Percentiles rank a stretch among this genome's conserved stretches.
phyloP scores from a whole-genome alignment of 1,140 invertebrate genomes.

The Trinorchestia longiramus region DNA sequence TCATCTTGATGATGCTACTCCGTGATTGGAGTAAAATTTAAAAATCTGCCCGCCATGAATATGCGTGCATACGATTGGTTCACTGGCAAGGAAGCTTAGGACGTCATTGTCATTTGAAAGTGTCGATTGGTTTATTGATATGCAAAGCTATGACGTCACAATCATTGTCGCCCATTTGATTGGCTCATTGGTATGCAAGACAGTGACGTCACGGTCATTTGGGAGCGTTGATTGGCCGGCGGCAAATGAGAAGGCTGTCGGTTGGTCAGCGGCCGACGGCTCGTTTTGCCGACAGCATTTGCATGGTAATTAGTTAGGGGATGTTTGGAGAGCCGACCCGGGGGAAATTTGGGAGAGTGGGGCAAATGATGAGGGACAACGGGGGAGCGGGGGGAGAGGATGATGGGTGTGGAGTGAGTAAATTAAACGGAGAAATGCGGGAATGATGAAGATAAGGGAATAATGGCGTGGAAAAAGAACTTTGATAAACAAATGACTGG shows the following conservation, averaged over 20 bases:
- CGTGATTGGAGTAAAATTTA: conserved; percentile 15
- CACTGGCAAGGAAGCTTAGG: neutral
- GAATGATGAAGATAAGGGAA: neutral
- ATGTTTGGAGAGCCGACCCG: conserved; percentile 33
- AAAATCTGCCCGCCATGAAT: conserved; percentile 30
- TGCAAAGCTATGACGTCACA: conserved; percentile 7
- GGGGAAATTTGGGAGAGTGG: conserved; percentile 11
- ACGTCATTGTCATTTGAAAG: conserved; percentile 19
- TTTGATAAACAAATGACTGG: too few species aligned
- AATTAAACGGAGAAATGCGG: neutral
- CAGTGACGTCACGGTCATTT: conserved; percentile 36
- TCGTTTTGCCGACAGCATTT: conserved; percentile 54
- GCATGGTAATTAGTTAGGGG: conserved; percentile 52
- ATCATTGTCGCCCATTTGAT: neutral
- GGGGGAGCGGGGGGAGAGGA: neutral
- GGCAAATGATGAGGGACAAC: neutral
- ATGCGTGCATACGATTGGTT: neutral
- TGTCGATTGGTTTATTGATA: conserved; percentile 36
- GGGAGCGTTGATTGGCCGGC: conserved; percentile 1
- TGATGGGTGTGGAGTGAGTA: neutral
- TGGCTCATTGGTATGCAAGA: conserved; percentile 9
- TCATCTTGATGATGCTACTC: conserved; percentile 5
- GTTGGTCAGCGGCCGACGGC: conserved; percentile 37
- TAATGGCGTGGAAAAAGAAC: too few species aligned
- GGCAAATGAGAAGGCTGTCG: conserved; percentile 46